A percentile compares a stretch with the other conserved stretches of the same genome.
phyloP scores from a whole-genome alignment of 2,888 invertebrate genomes.

The Graphium colonna region DNA sequence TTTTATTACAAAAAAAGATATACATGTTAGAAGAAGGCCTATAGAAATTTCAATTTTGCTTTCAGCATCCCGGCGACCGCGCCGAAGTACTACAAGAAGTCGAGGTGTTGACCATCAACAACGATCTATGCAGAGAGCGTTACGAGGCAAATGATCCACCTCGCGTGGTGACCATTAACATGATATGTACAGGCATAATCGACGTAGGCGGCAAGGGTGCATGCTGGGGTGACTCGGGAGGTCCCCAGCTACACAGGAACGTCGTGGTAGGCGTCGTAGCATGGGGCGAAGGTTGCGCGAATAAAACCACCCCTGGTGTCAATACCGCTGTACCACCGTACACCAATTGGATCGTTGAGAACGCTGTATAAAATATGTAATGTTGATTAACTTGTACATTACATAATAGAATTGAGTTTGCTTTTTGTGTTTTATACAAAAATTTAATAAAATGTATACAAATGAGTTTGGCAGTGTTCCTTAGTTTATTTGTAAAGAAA shows the following conservation, averaged over 20 bases:
- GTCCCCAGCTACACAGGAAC: conserved; percentile 35
- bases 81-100: conserved; percentile 43
- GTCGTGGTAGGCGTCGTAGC: conserved; percentile 59
- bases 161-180: conserved; percentile 46
- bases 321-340: conserved; percentile 50
- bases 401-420: no score
- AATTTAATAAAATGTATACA: no score
- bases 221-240: conserved; percentile 49
- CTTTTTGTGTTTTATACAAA: no score
- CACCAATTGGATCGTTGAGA: conserved; percentile 27
- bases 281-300: conserved; percentile 60
- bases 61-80: conserved; percentile 27
- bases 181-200: conserved; percentile 58
- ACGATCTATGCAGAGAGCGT: conserved; percentile 43
- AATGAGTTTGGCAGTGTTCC: no score
- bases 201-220: conserved; percentile 47
- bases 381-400: background rate
- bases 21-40: no score
- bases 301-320: conserved; percentile 57
- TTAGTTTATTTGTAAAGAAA: no score
- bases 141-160: conserved; percentile 39
- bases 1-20: no score
- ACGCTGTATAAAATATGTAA: conserved; percentile 15
- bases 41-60: no score
- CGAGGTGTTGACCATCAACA: conserved; percentile 46